Base-by-base conservation (phyloP, 2,797 vertebrate genomes). In the Lagocephalus sceleratus region DNA sequence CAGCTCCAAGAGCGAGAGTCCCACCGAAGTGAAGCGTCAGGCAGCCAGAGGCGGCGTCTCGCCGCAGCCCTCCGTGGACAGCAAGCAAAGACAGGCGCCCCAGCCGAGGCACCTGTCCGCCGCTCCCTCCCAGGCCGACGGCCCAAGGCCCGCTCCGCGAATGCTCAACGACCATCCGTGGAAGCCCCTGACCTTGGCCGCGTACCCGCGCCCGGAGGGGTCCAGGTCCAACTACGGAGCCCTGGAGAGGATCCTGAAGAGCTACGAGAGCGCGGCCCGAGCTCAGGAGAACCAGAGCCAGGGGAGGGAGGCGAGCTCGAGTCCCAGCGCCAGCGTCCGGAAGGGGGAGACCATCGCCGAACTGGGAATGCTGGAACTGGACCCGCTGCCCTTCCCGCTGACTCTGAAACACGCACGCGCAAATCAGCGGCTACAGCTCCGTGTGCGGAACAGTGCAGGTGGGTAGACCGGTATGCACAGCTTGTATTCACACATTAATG, bases 151-250 rank as follows among this genome's bases (percentile, higher is more conserved):
- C 15, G 84, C 78, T 38, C 67, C 89, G 78, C 81, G 93, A 73
- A 75, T 89, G 75, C 79, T 75, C 83, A 78, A 90, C 0, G 94
- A 95, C 54, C 93, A 94, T 72, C 92, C 95, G 47, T 97, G 94
- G 95, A 94, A 89, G 84, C 92, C 93, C 20, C 92, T 92, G 54
- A 94, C 93, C 68, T 89, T 98, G 63, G 97, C 94, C 12, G 93
- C 94, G 5, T 94, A 95, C 63, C 96, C 95, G 0, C 92, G 94
- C 17, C 95, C 94, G 6, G 90, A 94, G 60, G 95, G 97, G 51
- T 94, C 97, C 48, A 91, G 92, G 66, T 99, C 97, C 1, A 98
- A 99, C 87, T 97, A 98, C 3, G 94, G 95, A 12, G 95, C 95
- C 42, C 90, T 98, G 64, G 94, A 98, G 83, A 93, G 92, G 78